phyloP scores from a whole-genome alignment of 2,113 vertebrate genomes.

The Seriola dumerili region DNA sequence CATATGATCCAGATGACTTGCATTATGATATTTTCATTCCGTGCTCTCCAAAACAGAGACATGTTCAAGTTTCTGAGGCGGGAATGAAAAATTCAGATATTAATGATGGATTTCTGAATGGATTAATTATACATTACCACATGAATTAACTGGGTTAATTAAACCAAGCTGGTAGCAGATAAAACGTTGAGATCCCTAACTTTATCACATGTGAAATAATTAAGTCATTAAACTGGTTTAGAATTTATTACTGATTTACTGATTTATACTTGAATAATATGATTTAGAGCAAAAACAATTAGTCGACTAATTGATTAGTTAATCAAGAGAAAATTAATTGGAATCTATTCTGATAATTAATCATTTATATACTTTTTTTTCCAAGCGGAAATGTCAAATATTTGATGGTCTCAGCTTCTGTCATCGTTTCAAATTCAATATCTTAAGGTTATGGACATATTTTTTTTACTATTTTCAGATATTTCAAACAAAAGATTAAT shows the following conservation, averaged over 20 bases:
- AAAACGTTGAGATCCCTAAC: too few species aligned
- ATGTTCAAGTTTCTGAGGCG: neutral
- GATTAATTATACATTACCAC: neutral
- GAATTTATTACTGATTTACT: neutral
- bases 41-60: neutral
- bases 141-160: neutral
- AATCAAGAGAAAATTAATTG: too few species aligned
- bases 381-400: too few species aligned
- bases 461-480: too few species aligned
- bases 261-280: neutral
- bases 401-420: too few species aligned
- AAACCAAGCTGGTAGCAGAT: neutral
- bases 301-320: too few species aligned
- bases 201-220: neutral
- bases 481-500: too few species aligned
- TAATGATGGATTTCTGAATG: neutral
- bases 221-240: neutral
- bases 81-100: neutral
- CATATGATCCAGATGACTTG: conserved; percentile 20
- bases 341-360: too few species aligned
- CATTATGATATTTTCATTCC: conserved; percentile 11
- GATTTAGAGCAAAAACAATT: neutral
- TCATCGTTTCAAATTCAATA: too few species aligned
- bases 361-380: too few species aligned
- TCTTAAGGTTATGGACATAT: too few species aligned